phyloP scores from a whole-genome alignment of 2,888 invertebrate species.

The Oscheius sp. region DNA sequence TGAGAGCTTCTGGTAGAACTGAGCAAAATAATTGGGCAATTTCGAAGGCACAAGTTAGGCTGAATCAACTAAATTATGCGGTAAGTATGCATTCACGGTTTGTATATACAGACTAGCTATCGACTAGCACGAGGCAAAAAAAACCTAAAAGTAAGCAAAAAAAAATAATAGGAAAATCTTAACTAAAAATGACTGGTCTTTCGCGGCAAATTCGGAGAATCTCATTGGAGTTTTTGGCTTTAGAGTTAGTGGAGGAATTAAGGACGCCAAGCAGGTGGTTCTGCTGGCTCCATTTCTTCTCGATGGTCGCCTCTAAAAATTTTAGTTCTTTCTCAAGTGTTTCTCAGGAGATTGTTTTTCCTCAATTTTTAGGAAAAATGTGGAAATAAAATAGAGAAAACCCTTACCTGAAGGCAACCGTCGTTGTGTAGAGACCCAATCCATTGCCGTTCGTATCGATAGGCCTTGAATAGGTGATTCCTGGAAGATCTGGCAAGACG shows the following conservation, averaged over 20 bases:
- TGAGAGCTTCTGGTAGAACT: neutral
- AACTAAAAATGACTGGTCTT: neutral
- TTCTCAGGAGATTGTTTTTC: neutral
- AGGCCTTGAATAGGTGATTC: slow-evolving; percentile 7
- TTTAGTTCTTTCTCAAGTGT: neutral
- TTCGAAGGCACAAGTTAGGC: neutral
- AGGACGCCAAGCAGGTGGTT: slow-evolving; percentile 19
- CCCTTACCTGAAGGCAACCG: slow-evolving; percentile 18
- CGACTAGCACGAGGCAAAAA: too few relatives aligned
- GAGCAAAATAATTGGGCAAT: neutral
- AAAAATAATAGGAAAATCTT: too few relatives aligned
- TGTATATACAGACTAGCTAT: neutral
- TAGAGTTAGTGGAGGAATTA: neutral
- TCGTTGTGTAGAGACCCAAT: slow-evolving; percentile 10
- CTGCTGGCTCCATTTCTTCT: slow-evolving; percentile 7
- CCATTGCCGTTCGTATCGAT: slow-evolving; percentile 21
- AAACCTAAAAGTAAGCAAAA: too few relatives aligned
- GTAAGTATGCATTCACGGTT: neutral
- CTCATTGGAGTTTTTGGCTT: too few relatives aligned
- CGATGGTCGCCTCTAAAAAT: slow-evolving; percentile 12
- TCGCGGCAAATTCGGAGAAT: neutral
- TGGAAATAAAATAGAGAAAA: neutral
- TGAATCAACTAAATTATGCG: neutral
- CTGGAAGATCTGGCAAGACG: slow-evolving; percentile 6
- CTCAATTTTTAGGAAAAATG: neutral